Evolutionary conservation across 2,888 invertebrate genomes (phyloP).

Genomic region (Volucella zonaria): DNA sequence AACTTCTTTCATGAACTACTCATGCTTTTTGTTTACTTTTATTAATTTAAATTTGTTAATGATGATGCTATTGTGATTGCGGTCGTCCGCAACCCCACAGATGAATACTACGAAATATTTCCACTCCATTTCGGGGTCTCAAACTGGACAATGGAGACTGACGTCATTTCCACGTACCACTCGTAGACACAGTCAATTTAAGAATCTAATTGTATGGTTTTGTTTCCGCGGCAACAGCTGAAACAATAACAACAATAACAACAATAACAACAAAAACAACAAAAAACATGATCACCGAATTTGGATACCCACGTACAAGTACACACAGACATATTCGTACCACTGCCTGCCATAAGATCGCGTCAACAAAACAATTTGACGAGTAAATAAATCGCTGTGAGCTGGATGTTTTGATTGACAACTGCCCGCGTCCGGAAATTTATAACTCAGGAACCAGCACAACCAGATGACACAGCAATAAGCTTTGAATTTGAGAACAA

Average conservation of each 20-base stretch:
- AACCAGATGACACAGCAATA: constrained; percentile 49
- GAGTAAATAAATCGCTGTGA: constrained; percentile 49
- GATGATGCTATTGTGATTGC: constrained; percentile 44
- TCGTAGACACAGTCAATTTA: constrained; percentile 66
- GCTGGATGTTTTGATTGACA: constrained; percentile 60
- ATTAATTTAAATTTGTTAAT: constrained; percentile 17
- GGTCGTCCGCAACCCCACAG: constrained; percentile 9
- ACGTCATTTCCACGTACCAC: constrained; percentile 19
- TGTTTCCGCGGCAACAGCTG: background rate
- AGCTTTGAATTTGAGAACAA: background rate
- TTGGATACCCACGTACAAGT: constrained; percentile 6
- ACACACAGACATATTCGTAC: background rate
- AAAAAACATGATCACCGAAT: constrained; percentile 44
- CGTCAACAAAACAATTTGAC: constrained; percentile 65
- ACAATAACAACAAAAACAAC: too few species aligned
- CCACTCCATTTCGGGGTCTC: constrained; percentile 8
- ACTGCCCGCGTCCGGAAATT: constrained; percentile 36
- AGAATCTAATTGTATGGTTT: constrained; percentile 56
- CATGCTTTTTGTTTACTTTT: background rate
- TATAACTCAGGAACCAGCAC: constrained; percentile 20
- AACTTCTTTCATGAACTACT: background rate
- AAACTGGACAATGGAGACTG: constrained; percentile 23
- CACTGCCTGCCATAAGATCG: constrained; percentile 32
- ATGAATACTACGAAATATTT: background rate
- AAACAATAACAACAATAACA: constrained; percentile 8